Conservation (phyloP, 2,888 invertebrate species). For the Camptogramma bilineatum region DNA sequence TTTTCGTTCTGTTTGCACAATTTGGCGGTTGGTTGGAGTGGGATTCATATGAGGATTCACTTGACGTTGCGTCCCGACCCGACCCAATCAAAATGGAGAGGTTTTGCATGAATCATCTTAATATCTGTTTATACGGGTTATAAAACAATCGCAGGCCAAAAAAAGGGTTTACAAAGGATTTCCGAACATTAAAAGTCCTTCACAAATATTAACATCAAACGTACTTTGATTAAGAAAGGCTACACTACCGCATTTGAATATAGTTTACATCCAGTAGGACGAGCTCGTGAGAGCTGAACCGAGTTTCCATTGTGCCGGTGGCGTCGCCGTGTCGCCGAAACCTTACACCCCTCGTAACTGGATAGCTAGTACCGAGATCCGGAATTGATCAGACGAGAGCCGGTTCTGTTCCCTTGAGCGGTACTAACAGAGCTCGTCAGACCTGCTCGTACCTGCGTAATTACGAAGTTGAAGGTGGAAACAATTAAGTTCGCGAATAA, state of each 20-base stretch:
- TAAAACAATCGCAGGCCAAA: background rate
- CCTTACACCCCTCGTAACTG: slow-evolving; percentile 69
- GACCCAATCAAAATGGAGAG: slow-evolving; percentile 18
- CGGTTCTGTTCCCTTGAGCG: slow-evolving; percentile 49
- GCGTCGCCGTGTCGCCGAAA: slow-evolving; percentile 64
- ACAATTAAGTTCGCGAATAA: slow-evolving; percentile 25
- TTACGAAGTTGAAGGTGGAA: slow-evolving; percentile 44
- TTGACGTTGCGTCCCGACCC: slow-evolving; percentile 23
- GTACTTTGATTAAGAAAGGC: slow-evolving; percentile 18
- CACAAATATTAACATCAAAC: slow-evolving; percentile 23
- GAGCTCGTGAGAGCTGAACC: slow-evolving; percentile 48
- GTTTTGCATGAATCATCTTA: slow-evolving; percentile 7
- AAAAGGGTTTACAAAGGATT: background rate
- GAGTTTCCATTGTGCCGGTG: slow-evolving; percentile 61
- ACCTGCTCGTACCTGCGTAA: slow-evolving; percentile 54
- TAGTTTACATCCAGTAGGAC: slow-evolving; percentile 66
- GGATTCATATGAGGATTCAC: slow-evolving; percentile 20
- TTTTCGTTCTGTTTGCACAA: slow-evolving; percentile 33
- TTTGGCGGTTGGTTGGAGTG: slow-evolving; percentile 21
- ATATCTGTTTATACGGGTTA: background rate
- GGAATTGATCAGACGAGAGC: slow-evolving; percentile 60
- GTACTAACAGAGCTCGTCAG: slow-evolving; percentile 44
- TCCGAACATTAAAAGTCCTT: slow-evolving; percentile 15
- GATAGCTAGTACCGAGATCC: slow-evolving; percentile 59
- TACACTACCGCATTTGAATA: slow-evolving; percentile 38